These are phyloP conservation scores for Xiphorhynchus elegans DNA, from an alignment of 2,113 vertebrate genomes.

Conservation along the genomic window DNA sequence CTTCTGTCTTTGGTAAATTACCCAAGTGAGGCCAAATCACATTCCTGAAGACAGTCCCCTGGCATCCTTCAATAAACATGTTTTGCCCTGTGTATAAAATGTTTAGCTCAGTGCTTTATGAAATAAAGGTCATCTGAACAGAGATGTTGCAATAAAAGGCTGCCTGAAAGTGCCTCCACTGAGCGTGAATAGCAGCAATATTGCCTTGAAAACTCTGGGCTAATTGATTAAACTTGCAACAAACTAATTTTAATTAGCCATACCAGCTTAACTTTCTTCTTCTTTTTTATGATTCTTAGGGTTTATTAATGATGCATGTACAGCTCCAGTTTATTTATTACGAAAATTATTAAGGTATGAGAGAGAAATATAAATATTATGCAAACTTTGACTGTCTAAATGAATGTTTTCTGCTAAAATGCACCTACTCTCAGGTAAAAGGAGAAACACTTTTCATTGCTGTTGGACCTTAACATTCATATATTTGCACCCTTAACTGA, in stretches of 20 bases:
- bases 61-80: constrained; percentile 59
- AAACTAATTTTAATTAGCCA: constrained; percentile 59
- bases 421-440: not conserved
- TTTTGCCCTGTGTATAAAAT: constrained; percentile 51
- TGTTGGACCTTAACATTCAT: not conserved
- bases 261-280: constrained; percentile 39
- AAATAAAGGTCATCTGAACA: constrained; percentile 62
- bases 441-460: not conserved
- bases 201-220: constrained; percentile 55
- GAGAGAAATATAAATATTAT: not conserved
- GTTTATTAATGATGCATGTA: constrained; percentile 1
- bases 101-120: constrained; percentile 52
- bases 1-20: constrained; percentile 60
- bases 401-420: not conserved
- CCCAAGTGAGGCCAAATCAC: constrained; percentile 41
- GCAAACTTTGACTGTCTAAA: not conserved
- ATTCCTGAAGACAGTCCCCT: constrained; percentile 55
- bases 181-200: constrained; percentile 29
- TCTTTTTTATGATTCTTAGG: constrained; percentile 19
- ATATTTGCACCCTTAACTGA: not conserved
- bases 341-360: not conserved
- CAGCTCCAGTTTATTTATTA: not conserved
- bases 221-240: constrained; percentile 59
- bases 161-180: constrained; percentile 45
- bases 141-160: constrained; percentile 39